These are phyloP conservation scores for Epirrita christyi DNA, from an alignment of 2,888 invertebrate species.

Conservation along the genomic window DNA sequence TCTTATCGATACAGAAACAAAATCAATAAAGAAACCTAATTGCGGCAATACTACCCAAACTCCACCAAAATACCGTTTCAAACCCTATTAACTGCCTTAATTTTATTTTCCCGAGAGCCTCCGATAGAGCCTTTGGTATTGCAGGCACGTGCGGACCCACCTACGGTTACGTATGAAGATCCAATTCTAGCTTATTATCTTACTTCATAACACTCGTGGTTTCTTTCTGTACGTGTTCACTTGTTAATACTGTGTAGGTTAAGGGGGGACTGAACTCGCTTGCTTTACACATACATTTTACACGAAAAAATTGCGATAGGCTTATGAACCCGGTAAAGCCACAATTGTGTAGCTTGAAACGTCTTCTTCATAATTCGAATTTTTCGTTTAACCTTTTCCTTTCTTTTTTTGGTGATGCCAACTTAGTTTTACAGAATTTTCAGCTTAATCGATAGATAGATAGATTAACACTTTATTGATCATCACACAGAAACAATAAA, in stretches of 20 bases:
- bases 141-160: slow-evolving; percentile 47
- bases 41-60: slow-evolving; percentile 25
- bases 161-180: slow-evolving; percentile 49
- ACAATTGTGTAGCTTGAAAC: too few relatives aligned
- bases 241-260: slow-evolving; percentile 31
- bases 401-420: too few relatives aligned
- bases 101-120: slow-evolving; percentile 32
- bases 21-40: slow-evolving; percentile 25
- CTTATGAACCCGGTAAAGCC: too few relatives aligned
- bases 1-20: background rate
- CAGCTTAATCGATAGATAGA: too few relatives aligned
- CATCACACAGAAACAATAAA: too few relatives aligned
- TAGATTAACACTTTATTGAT: too few relatives aligned
- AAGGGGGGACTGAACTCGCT: background rate
- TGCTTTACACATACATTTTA: background rate
- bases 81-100: slow-evolving; percentile 34
- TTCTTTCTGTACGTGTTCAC: slow-evolving; percentile 40
- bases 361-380: too few relatives aligned
- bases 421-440: too few relatives aligned
- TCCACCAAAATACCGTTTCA: slow-evolving; percentile 35
- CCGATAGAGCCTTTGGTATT: slow-evolving; percentile 32
- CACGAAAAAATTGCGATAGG: too few relatives aligned
- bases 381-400: too few relatives aligned
- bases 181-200: slow-evolving; percentile 58
- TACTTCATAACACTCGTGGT: slow-evolving; percentile 52